phyloP scores from a whole-genome alignment of 2,797 vertebrate genomes.

The Melanotaenia trifasciata region DNA sequence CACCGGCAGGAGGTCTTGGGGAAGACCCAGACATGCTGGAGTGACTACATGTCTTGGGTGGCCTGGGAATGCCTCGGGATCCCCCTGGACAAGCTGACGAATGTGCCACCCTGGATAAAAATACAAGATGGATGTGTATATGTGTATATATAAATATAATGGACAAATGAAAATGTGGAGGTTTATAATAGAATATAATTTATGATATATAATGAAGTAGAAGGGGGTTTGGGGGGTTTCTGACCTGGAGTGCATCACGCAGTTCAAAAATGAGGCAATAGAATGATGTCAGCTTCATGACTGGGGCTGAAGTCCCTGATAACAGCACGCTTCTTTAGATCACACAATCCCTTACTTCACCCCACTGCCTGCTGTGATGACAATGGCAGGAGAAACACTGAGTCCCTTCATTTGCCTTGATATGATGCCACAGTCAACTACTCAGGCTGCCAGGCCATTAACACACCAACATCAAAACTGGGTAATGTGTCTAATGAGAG shows the following conservation, averaged over 20 bases:
- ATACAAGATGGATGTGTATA: too few relatives aligned
- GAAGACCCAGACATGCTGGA: too few relatives aligned
- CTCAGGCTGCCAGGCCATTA: conserved; percentile 20
- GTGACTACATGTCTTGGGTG: too few relatives aligned
- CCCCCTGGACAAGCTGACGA: too few relatives aligned
- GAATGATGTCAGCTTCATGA: conserved; percentile 75
- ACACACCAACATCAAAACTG: conserved; percentile 3
- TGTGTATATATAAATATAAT: too few relatives aligned
- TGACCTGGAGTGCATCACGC: conserved; percentile 45
- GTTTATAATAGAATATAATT: too few relatives aligned
- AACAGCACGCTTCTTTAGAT: conserved; percentile 72
- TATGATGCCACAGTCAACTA: conserved; percentile 54
- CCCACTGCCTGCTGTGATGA: conserved; percentile 52
- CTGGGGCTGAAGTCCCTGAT: conserved; percentile 62
- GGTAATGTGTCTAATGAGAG: conserved; percentile 35
- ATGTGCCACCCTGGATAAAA: too few relatives aligned
- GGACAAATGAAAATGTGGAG: too few relatives aligned
- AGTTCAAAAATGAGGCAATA: conserved; percentile 69
- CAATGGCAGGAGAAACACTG: conserved; percentile 65
- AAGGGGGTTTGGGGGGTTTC: conserved; percentile 12
- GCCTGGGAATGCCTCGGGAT: too few relatives aligned
- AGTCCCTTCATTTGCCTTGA: conserved; percentile 56
- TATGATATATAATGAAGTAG: too few relatives aligned
- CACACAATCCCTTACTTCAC: conserved; percentile 72
- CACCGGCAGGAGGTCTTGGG: too few relatives aligned